phyloP scores from a whole-genome alignment of 2,797 vertebrate species.

The Rhabdomys pumilio region DNA sequence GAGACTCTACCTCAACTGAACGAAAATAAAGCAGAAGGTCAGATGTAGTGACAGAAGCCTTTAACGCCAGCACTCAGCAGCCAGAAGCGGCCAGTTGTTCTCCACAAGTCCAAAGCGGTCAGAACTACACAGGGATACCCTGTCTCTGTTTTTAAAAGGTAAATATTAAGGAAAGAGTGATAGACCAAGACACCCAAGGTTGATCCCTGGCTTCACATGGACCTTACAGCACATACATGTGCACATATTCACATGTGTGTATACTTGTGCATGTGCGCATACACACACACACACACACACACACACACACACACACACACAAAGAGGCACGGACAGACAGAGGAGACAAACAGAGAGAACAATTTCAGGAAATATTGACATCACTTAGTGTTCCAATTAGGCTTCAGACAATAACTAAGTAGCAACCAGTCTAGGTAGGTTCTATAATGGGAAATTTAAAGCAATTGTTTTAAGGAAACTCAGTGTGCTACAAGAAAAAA shows the following conservation, averaged over 20 bases:
- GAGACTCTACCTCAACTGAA: neutral
- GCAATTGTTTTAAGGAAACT: neutral
- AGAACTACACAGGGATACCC: no score
- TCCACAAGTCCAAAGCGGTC: neutral
- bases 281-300: neutral
- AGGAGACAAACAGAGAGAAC: neutral
- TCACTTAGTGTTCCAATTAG: neutral
- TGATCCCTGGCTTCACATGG: neutral
- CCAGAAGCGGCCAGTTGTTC: neutral
- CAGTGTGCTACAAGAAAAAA: neutral
- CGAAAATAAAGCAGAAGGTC: neutral
- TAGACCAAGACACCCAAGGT: neutral
- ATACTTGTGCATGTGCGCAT: neutral
- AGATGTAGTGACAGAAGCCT: neutral
- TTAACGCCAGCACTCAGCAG: neutral
- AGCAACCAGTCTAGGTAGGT: no score
- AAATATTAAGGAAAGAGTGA: neutral
- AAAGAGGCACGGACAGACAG: neutral
- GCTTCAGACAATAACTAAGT: neutral
- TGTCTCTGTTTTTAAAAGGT: neutral
- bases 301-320: neutral
- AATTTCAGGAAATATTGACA: neutral
- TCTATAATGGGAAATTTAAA: neutral
- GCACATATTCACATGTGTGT: neutral
- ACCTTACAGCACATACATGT: neutral